A percentile compares a stretch with the other conserved stretches of the same genome.
Evolutionary conservation across 1,140 invertebrate species (phyloP).

Genomic region (Heliconius hewitsoni): DNA sequence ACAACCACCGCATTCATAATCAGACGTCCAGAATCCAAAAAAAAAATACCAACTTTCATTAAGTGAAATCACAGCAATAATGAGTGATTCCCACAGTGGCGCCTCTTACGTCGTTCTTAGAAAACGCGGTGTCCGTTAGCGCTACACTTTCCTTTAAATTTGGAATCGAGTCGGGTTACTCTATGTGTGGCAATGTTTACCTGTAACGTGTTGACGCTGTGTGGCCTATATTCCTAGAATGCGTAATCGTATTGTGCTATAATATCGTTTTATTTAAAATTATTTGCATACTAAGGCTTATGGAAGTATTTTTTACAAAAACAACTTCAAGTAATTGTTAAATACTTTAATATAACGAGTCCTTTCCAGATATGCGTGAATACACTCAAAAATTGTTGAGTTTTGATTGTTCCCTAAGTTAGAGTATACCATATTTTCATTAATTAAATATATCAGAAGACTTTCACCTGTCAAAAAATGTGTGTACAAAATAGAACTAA

Average conservation of each 20-base stretch:
- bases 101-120: conserved; percentile 55
- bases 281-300: background rate
- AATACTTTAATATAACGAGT: too few species aligned
- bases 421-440: too few species aligned
- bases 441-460: too few species aligned
- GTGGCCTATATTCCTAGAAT: conserved; percentile 39
- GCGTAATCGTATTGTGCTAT: conserved; percentile 5
- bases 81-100: conserved; percentile 59
- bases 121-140: conserved; percentile 52
- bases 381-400: too few species aligned
- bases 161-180: conserved; percentile 51
- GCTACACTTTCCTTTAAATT: conserved; percentile 57
- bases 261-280: background rate
- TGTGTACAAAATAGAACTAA: too few species aligned
- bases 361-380: too few species aligned
- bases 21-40: background rate
- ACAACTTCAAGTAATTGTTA: too few species aligned
- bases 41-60: conserved; percentile 26
- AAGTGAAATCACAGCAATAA: conserved; percentile 60
- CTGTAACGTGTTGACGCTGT: conserved; percentile 37
- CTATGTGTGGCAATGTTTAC: conserved; percentile 47
- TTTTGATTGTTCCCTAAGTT: too few species aligned
- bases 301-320: background rate
- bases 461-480: too few species aligned
- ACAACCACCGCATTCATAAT: too few species aligned